phyloP scores from a whole-genome alignment of 2,888 invertebrate genomes.

The Mythimna ferrago region DNA sequence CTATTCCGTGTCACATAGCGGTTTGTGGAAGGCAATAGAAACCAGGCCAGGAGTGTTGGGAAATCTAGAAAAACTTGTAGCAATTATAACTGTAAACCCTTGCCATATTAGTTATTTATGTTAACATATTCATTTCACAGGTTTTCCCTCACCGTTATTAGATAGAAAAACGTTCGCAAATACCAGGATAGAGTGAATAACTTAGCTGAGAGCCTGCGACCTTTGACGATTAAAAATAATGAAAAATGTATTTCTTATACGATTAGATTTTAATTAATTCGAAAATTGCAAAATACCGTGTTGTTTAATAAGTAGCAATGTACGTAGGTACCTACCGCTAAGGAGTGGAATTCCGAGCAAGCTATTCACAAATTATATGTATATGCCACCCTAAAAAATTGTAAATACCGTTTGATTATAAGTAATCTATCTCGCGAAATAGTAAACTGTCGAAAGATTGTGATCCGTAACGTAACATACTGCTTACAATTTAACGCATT shows the following conservation, averaged over 20 bases:
- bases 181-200: background rate
- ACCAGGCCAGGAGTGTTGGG: constrained; percentile 43
- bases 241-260: background rate
- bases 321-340: background rate
- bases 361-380: no score
- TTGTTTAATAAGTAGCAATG: background rate
- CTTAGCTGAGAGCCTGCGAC: no score
- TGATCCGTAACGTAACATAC: no score
- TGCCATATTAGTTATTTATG: constrained; percentile 19
- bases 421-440: no score
- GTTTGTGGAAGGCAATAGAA: constrained; percentile 48
- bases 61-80: constrained; percentile 57
- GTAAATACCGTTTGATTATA: no score
- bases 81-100: constrained; percentile 33
- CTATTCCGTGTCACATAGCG: constrained; percentile 55
- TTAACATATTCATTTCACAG: constrained; percentile 23
- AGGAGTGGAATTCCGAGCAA: no score
- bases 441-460: no score
- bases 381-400: no score
- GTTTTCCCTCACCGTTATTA: constrained; percentile 11
- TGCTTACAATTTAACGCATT: no score
- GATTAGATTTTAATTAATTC: background rate
- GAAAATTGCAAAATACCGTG: background rate
- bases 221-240: background rate
- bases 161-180: background rate